Evolutionary conservation across 2,113 vertebrate genomes (phyloP).

Genomic region (Paracanthobrama guichenoti): DNA sequence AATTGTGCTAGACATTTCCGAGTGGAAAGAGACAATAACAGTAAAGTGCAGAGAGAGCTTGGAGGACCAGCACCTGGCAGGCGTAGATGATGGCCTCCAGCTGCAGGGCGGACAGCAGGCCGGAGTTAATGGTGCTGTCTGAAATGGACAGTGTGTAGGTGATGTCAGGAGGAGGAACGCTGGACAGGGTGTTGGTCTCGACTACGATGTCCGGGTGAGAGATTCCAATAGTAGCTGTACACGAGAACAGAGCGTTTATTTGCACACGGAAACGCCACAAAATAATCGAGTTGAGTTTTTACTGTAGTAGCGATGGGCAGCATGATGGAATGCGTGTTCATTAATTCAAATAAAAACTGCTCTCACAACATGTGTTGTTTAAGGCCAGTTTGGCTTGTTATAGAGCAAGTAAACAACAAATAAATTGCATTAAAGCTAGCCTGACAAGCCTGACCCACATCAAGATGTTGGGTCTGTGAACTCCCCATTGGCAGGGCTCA

Average conservation of each 20-base stretch:
- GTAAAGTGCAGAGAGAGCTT: not conserved
- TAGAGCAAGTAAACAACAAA: too few species aligned
- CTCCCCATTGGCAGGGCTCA: too few species aligned
- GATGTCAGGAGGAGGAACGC: slow-evolving; percentile 93
- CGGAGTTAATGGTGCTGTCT: slow-evolving; percentile 68
- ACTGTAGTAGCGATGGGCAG: not conserved
- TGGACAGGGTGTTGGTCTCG: slow-evolving; percentile 96
- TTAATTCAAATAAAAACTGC: too few species aligned
- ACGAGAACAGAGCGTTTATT: not conserved
- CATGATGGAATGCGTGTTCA: too few species aligned
- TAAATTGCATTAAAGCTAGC: too few species aligned
- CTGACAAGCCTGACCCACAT: too few species aligned
- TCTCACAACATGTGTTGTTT: too few species aligned
- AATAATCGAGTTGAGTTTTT: not conserved
- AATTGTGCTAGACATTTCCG: not conserved
- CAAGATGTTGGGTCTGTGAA: too few species aligned
- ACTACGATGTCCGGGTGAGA: slow-evolving; percentile 96
- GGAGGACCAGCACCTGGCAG: slow-evolving; percentile 85
- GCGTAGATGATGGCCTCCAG: slow-evolving; percentile 95
- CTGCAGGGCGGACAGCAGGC: slow-evolving; percentile 90
- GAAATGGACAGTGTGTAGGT: slow-evolving; percentile 88
- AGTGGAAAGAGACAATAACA: not conserved
- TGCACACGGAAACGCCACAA: not conserved
- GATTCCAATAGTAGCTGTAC: slow-evolving; percentile 90
- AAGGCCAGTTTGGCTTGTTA: too few species aligned